Percentiles rank a stretch among this genome's conserved stretches.
These are phyloP conservation scores for Nettapus auritus DNA, from an alignment of 2,113 vertebrate species.

Conservation along the genomic window DNA sequence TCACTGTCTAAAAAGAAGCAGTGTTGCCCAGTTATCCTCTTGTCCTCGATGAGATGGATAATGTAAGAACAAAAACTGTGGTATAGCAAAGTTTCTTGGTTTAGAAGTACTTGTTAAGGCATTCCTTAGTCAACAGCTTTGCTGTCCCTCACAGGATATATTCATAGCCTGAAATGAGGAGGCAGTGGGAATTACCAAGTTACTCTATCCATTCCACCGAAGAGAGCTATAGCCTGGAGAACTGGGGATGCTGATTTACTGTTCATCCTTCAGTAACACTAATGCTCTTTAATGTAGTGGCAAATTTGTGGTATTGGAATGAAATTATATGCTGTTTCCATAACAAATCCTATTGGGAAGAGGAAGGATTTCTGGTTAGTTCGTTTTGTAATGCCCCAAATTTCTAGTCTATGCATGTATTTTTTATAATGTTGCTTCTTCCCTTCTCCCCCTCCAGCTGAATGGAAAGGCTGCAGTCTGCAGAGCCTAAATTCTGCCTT, in stretches of 20 bases:
- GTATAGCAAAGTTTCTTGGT: not conserved
- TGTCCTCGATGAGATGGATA: not conserved
- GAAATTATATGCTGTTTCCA: conserved; percentile 58
- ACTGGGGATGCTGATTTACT: not conserved
- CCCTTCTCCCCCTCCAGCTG: too few relatives aligned
- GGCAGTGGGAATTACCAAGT: not conserved
- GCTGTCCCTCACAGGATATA: conserved; percentile 20
- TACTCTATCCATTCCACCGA: not conserved
- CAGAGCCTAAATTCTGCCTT: not conserved
- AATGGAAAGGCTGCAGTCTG: not conserved
- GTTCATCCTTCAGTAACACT: conserved; percentile 38
- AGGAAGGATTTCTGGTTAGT: conserved; percentile 50
- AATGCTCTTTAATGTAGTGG: conserved; percentile 26
- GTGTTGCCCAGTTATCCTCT: not conserved
- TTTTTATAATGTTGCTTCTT: not conserved
- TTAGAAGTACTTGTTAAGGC: conserved; percentile 12
- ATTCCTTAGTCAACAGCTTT: conserved; percentile 32
- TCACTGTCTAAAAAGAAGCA: not conserved
- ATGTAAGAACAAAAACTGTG: not conserved
- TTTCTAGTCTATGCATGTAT: not conserved
- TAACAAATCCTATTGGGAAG: conserved; percentile 61
- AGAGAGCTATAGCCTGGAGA: conserved; percentile 18
- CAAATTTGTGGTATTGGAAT: conserved; percentile 37
- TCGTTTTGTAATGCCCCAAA: not conserved
- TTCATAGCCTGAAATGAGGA: conserved; percentile 38